Base-by-base conservation (phyloP, 1,140 invertebrate genomes). In the Drosophila oshimai region DNA sequence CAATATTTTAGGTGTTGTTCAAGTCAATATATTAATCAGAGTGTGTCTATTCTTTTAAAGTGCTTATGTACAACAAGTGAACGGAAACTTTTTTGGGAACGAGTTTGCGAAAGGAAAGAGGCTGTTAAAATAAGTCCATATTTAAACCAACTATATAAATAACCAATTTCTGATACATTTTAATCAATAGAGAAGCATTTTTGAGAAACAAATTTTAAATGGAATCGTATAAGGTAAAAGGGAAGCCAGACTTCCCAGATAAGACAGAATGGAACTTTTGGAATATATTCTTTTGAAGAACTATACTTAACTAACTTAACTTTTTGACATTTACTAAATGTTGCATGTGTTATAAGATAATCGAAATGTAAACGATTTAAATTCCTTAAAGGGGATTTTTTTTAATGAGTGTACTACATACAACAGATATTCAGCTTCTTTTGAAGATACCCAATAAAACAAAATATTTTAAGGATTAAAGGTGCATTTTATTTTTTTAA, bases 81-180 rank as follows among this genome's bases (percentile, higher is more conserved):
- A 29, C 24, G 42, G 42, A 34, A 24, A 36, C 6, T n/a, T 33
- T 12, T 33, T 12, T 12, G 17, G 41, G 29, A 34, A 36, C 39
- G 29, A 64, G 64, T 22, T 64, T 36, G 62, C 46, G 39, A 44
- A 65, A 29, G 18, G 22, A 61, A 54, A 65, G 72, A 75, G 72
- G 72, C 72, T 75, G 72, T 36, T 75, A 75, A 54, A 9, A 18
- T 81, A 60, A 60, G 71, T 49, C 6, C 10, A 53, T 47, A 20
- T 41, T 72, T 31, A 67, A 13, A 58, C 34, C 12, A 17, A n/a
- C n/a, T 37, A n/a, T 41, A 26, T 22, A 44, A 12, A 3, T 22
- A 37, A 36, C 58, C 31, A 7, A 28, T 31, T 22, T 29, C 24
- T 6, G 22, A 42, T 24, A 60, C 13, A 42, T 41, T 29, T 37